Base-by-base conservation (phyloP, 1,140 invertebrate species). In the Trypoxylus dichotomus region DNA sequence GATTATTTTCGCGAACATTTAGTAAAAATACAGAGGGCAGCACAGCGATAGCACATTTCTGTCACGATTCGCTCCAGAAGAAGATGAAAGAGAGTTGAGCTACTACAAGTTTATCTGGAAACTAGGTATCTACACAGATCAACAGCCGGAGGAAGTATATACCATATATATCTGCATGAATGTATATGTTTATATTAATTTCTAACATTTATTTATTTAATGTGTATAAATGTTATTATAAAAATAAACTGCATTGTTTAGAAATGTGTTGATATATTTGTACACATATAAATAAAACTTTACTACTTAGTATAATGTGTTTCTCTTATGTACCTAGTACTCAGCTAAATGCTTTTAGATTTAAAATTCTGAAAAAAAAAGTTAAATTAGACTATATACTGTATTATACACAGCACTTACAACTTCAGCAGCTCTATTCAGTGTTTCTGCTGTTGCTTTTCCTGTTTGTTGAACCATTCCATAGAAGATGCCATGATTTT, bases 231-330 rank as follows among this genome's bases (percentile, higher is more conserved):
- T 58, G 15, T 21, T 6, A 58, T 58, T 8, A 8, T 8, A 37
- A 37, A 95, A 87, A 82, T 88, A 90, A 78, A 90, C 93, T 93
- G 76, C 72, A 85, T 37, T 37, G 32, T 37, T 7, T 8, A 81
- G 81, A 77, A 82, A 8, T 60, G n/a, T 37, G 5, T 8, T 37
- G 32, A 37, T 37, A 37, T 68, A 29, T 68, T 68, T 68, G 24
- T 24, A 3, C 21, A 29, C 7, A 68, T 29, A 68, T 68, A 29
- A 68, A 68, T 68, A 27, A 68, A 68, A 27, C 8, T 27, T 68
- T 68, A 29, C 19, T 68, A 24, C 60, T 68, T 68, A 68, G 19
- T 58, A 19, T 68, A 68, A 25, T 27, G 11, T 25, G 1, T 25
- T 68, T 68, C 3, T 25, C 24, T 68, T 68, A 68, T 54, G 15